Evolutionary conservation across 2,888 invertebrate genomes (phyloP), one percentile per base, ranked within the genome.

Genomic region (Nemurella pictetii): DNA sequence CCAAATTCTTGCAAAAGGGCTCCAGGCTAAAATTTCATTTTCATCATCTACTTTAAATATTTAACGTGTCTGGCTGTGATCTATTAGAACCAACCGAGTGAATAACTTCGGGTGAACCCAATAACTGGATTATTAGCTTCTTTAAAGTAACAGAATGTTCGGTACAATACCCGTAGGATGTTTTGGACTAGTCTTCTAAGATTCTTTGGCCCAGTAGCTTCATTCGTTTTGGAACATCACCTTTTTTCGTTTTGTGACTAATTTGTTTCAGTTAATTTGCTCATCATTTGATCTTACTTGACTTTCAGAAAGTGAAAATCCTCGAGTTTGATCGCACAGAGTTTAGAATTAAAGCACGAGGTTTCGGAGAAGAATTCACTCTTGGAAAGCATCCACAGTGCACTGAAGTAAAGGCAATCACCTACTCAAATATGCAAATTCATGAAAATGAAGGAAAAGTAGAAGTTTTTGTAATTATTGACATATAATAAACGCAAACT

Each of bases 381-480:
- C 92, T 99, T 85, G 95, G 95, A 0, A 98, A 97, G 90, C 99
- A 99, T 92, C 97, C 98, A 0, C 99, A 98, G 91, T 99, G 99
- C 20, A 95, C 97, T 0, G 99, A 99, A 92, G 98, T 99, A 0
- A 99, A 99, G 90, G 99, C 99, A 36, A 99, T 99, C 87, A 99
- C 99, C 3, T 99, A 99, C 91, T 99, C 99, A 7, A 98, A 98
- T 84, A 99, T 99, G 99, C 99, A 99, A 92, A 91, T 97, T 80
- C 92, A 93, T 87, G 91, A 93, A 85, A 89, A 95, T 87, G 93
- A 94, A 88, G 93, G 93, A 87, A 93, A 93, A 88, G 94, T 93
- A 91, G 97, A 99, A 93, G 92, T 99, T 80, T 99, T 96, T 94
- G 99, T 99, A 88, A 99, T 99, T 90, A 96, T 99, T 90, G 99